Conservation (phyloP, 2,888 invertebrate genomes). For the Meliscaeva auricollis region DNA sequence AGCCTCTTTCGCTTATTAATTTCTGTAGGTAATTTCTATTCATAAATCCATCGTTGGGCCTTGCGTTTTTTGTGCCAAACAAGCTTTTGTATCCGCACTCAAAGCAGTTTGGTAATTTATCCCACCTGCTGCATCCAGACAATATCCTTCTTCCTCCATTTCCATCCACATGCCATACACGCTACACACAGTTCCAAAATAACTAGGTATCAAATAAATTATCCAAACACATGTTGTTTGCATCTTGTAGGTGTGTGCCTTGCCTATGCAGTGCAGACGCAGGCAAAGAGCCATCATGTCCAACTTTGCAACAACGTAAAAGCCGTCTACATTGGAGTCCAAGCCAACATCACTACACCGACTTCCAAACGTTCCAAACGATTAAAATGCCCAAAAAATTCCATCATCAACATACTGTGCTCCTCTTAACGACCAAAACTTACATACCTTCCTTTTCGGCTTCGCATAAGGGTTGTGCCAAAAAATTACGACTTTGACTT, state of each 20-base stretch:
- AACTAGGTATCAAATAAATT: conserved; percentile 40
- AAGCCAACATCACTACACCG: conserved; percentile 33
- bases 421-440: not conserved
- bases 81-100: conserved; percentile 25
- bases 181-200: conserved; percentile 14
- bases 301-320: conserved; percentile 31
- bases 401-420: conserved; percentile 64
- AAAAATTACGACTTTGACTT: conserved; percentile 47
- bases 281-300: too few species aligned
- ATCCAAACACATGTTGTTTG: conserved; percentile 53
- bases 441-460: conserved; percentile 3
- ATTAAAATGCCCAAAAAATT: conserved; percentile 54
- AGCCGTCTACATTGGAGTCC: not conserved
- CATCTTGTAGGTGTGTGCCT: conserved; percentile 33
- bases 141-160: conserved; percentile 2
- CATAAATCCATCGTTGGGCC: conserved; percentile 43
- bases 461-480: conserved; percentile 56
- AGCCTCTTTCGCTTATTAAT: conserved; percentile 1
- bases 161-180: conserved; percentile 25
- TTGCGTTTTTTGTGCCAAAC: conserved; percentile 61
- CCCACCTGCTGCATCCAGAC: conserved; percentile 59
- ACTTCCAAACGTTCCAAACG: too few species aligned
- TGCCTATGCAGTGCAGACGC: not conserved
- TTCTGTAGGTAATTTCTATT: conserved; percentile 6
- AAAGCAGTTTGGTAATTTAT: conserved; percentile 47